Evolutionary conservation across 2,888 invertebrate species (phyloP).

Genomic region (Megaustenia siamemsis): DNA sequence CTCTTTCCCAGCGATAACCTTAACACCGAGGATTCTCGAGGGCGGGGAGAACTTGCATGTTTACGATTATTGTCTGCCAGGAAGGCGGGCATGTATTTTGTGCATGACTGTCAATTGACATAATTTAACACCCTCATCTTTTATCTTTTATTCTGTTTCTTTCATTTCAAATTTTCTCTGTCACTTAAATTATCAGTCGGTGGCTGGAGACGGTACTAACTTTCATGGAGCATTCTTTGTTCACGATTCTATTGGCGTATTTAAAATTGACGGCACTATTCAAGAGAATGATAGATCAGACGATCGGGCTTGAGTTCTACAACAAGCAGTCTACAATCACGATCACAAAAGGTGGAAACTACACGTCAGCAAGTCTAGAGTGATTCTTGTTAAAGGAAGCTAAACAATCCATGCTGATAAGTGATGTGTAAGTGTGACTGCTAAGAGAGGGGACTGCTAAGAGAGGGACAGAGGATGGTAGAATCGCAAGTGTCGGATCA

Average conservation of each 20-base stretch:
- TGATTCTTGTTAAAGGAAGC: neutral
- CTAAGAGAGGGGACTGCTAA: too few species aligned
- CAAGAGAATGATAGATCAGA: neutral
- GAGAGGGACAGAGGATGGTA: too few species aligned
- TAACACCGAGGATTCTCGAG: neutral
- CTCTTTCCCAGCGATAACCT: conserved; percentile 33
- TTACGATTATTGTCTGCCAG: conserved; percentile 28
- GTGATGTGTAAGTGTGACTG: too few species aligned
- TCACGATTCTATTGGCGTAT: neutral
- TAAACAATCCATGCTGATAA: too few species aligned
- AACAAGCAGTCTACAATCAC: neutral
- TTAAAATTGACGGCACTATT: neutral
- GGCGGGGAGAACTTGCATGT: conserved; percentile 18
- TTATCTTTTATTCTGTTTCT: neutral
- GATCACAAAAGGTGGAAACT: neutral
- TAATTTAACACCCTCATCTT: conserved; percentile 13
- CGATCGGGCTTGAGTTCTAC: neutral
- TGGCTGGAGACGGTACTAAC: neutral
- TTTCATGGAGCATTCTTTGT: neutral
- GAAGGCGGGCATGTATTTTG: conserved; percentile 25
- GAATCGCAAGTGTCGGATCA: too few species aligned
- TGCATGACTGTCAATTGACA: conserved; percentile 38
- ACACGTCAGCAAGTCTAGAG: too few species aligned
- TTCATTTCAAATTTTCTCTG: neutral
- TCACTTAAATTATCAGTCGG: neutral